These are phyloP conservation scores for Silurus aristotelis DNA, from an alignment of 2,797 vertebrate species.

Conservation along the genomic window DNA sequence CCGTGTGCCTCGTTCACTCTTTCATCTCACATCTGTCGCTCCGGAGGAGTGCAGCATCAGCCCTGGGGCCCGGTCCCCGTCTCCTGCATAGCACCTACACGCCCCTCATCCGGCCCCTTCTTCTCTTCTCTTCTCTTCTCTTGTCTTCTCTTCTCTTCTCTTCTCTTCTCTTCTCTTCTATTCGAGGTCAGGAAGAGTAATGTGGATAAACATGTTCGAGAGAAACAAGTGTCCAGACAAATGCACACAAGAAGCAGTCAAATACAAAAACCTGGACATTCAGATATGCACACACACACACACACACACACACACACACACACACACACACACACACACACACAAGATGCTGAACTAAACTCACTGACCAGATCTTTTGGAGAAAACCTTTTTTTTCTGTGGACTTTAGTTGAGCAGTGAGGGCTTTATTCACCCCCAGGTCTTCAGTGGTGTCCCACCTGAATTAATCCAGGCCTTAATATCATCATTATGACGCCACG, in stretches of 20 bases:
- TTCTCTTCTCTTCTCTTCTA: not conserved
- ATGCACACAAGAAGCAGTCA: not conserved
- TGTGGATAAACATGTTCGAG: not conserved
- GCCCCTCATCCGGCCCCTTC: constrained; percentile 2
- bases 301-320: constrained; percentile 11
- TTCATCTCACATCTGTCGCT: constrained; percentile 79
- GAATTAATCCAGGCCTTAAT: too few relatives aligned
- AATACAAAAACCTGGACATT: not conserved
- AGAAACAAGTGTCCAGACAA: not conserved
- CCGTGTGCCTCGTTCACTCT: constrained; percentile 67
- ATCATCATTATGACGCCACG: too few relatives aligned
- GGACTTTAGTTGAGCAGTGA: too few relatives aligned
- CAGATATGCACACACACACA: not conserved
- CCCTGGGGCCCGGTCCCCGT: constrained; percentile 21
- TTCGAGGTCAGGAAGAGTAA: not conserved
- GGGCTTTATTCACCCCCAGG: too few relatives aligned
- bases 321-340: constrained; percentile 3
- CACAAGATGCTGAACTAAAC: not conserved
- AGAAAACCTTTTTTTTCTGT: too few relatives aligned
- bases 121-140: constrained; percentile 9
- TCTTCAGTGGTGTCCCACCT: too few relatives aligned
- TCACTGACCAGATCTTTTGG: not conserved
- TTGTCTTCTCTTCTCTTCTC: not conserved
- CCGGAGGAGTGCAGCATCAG: constrained; percentile 43
- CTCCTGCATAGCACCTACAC: constrained; percentile 11